phyloP scores from a whole-genome alignment of 2,888 invertebrate species.

The Junonia oenone region DNA sequence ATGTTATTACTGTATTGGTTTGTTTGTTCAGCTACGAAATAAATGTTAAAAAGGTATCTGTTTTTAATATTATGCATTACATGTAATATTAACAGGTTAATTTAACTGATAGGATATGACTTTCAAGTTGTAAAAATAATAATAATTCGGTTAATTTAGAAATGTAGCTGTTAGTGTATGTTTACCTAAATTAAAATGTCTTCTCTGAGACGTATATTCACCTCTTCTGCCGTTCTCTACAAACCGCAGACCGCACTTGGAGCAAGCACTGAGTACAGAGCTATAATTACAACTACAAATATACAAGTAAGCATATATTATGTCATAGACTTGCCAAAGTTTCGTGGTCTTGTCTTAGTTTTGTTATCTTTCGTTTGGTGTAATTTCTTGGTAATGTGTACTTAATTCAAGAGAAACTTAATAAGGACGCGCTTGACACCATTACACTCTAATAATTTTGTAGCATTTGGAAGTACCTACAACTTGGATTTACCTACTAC shows the following conservation, averaged over 20 bases:
- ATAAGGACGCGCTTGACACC: no score
- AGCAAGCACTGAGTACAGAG: constrained; percentile 21
- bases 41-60: no score
- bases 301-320: not conserved
- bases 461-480: no score
- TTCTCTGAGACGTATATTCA: constrained; percentile 21
- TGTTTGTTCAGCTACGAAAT: no score
- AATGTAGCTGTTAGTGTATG: constrained; percentile 13
- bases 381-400: not conserved
- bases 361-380: not conserved
- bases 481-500: no score
- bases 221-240: constrained; percentile 20
- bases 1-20: no score
- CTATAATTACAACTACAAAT: constrained; percentile 21
- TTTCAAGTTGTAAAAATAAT: no score
- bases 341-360: not conserved
- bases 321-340: not conserved
- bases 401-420: no score
- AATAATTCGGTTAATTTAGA: constrained; percentile 1
- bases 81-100: no score
- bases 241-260: constrained; percentile 25
- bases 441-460: no score
- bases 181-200: constrained; percentile 15
- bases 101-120: no score
- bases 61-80: no score